Percentiles rank a stretch among this genome's conserved stretches.
phyloP scores from a whole-genome alignment of 2,797 vertebrate species.

The Sphaeramia orbicularis region DNA sequence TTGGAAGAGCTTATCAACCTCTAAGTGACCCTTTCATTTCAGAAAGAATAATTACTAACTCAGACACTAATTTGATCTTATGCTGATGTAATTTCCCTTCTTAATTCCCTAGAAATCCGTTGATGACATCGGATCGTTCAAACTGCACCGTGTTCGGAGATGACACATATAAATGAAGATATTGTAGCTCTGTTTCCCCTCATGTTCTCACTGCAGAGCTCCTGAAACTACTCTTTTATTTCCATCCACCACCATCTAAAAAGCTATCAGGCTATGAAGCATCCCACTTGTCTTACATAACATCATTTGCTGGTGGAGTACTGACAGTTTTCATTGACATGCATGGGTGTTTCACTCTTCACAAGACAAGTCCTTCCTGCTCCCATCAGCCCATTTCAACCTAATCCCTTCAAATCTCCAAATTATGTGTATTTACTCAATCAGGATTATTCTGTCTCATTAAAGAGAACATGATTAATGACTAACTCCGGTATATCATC shows the following conservation, averaged over 20 bases:
- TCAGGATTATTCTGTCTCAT: slow-evolving; percentile 29
- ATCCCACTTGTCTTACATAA: slow-evolving; percentile 79
- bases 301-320: slow-evolving; percentile 64
- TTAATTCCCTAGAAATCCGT: slow-evolving; percentile 11
- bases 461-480: background rate
- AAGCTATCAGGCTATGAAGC: slow-evolving; percentile 63
- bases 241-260: slow-evolving; percentile 58
- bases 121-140: slow-evolving; percentile 20
- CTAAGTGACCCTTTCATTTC: slow-evolving; percentile 31
- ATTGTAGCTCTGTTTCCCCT: slow-evolving; percentile 7
- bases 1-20: slow-evolving; percentile 5
- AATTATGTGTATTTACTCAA: slow-evolving; percentile 26
- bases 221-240: slow-evolving; percentile 58
- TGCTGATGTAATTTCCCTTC: slow-evolving; percentile 4
- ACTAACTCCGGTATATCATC: slow-evolving; percentile 7
- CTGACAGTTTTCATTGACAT: slow-evolving; percentile 65
- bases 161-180: slow-evolving; percentile 2
- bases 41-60: slow-evolving; percentile 11
- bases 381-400: slow-evolving; percentile 41
- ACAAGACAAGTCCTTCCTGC: slow-evolving; percentile 36
- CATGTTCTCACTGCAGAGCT: slow-evolving; percentile 31
- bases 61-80: slow-evolving; percentile 6
- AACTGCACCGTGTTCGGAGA: slow-evolving; percentile 23
- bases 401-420: slow-evolving; percentile 39
- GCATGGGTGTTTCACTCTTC: slow-evolving; percentile 53